Evolutionary conservation across 2,888 invertebrate genomes (phyloP).

Genomic region (Pomacea canaliculata): DNA sequence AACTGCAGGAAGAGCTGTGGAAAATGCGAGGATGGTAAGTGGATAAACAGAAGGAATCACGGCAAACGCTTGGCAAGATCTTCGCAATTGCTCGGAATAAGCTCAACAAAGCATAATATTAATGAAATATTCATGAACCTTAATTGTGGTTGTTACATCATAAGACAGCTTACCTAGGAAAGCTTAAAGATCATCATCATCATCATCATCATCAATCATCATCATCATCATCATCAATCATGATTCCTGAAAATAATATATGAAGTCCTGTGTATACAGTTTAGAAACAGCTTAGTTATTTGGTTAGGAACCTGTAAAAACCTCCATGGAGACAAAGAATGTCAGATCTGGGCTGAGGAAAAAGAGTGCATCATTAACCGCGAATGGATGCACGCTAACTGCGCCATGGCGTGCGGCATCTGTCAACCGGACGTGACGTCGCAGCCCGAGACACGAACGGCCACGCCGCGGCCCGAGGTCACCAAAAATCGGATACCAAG

Average conservation of each 20-base stretch:
- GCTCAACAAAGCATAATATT: not conserved
- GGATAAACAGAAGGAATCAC: not conserved
- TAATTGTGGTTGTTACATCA: not conserved
- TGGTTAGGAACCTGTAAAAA: constrained; percentile 43
- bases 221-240: too few relatives aligned
- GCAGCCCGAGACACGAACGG: not conserved
- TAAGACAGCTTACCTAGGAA: too few relatives aligned
- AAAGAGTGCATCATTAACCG: constrained; percentile 42
- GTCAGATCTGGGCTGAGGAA: constrained; percentile 50
- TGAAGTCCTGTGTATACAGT: not conserved
- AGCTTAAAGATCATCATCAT: too few relatives aligned
- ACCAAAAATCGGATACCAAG: not conserved
- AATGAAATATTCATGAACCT: not conserved
- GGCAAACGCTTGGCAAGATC: not conserved
- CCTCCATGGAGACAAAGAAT: constrained; percentile 47
- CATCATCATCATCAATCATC: too few relatives aligned
- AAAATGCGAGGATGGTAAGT: constrained; percentile 45
- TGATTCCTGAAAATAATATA: not conserved
- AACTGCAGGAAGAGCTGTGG: constrained; percentile 56
- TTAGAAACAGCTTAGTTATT: not conserved
- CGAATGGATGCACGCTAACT: constrained; percentile 47
- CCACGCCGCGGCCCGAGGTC: not conserved
- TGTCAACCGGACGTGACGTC: constrained; percentile 7
- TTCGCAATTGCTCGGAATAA: not conserved
- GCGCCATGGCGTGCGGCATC: constrained; percentile 41